A percentile compares a stretch with the other conserved stretches of the same genome.
Evolutionary conservation across 92 coral and sea anemone genomes (phyloP).

Genomic region (Galaxea fascicularis): DNA sequence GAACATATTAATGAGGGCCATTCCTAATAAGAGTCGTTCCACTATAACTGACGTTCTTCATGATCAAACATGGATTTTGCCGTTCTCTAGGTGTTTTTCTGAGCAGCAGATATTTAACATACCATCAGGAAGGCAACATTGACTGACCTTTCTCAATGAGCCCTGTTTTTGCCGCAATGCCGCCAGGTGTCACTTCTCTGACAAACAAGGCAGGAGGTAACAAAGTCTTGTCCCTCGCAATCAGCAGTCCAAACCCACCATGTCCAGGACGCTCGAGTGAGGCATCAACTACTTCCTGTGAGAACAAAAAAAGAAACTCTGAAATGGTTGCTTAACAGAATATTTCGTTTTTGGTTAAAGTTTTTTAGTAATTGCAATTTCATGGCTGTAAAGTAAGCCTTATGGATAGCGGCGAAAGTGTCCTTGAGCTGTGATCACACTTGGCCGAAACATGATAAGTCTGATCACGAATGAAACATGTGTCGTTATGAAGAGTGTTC

Average conservation of each 20-base stretch:
- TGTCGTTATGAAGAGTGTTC: too few relatives aligned
- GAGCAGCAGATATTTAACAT: background rate
- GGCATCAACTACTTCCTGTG: constrained; percentile 64
- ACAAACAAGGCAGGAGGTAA: constrained; percentile 81
- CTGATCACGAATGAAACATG: too few relatives aligned
- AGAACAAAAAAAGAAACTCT: background rate
- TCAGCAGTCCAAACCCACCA: constrained; percentile 77
- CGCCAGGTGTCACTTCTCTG: constrained; percentile 76
- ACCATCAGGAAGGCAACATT: background rate
- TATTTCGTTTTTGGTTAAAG: background rate
- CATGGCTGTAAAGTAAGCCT: too few relatives aligned
- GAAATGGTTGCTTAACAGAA: background rate
- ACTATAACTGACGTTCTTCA: too few relatives aligned
- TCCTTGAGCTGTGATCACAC: too few relatives aligned
- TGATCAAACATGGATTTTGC: too few relatives aligned
- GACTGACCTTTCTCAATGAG: constrained; percentile 69
- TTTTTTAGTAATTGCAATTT: background rate
- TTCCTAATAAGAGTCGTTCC: too few relatives aligned
- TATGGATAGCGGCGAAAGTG: too few relatives aligned
- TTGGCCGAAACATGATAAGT: too few relatives aligned
- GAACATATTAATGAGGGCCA: too few relatives aligned
- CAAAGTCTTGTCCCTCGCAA: constrained; percentile 77
- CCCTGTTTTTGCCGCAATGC: constrained; percentile 75
- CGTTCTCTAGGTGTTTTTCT: background rate
- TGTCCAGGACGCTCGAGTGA: constrained; percentile 61